Evolutionary conservation across 2,113 vertebrate species (phyloP).

Genomic region (Myxocyprinus asiaticus): DNA sequence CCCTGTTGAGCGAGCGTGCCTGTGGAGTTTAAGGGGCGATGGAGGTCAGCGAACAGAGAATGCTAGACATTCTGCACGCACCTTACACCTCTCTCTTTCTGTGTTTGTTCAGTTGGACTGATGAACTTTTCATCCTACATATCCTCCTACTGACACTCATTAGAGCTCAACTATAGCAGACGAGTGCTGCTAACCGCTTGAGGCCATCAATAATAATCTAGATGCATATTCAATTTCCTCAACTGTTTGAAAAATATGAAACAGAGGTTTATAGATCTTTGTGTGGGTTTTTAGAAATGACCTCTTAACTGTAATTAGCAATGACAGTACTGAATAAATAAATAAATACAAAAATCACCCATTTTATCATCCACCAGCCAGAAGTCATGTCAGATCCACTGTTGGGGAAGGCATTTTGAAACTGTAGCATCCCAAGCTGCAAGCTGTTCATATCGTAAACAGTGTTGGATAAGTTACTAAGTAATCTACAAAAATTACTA

Average conservation of each 20-base stretch:
- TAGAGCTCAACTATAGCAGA: not conserved
- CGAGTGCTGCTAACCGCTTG: not conserved
- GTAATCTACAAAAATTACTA: too few species aligned
- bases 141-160: conserved; percentile 27
- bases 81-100: conserved; percentile 8
- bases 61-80: conserved; percentile 20
- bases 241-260: not conserved
- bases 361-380: too few species aligned
- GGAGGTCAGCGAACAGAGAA: conserved; percentile 14
- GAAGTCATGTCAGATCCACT: too few species aligned
- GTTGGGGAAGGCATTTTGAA: too few species aligned
- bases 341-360: too few species aligned
- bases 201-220: not conserved
- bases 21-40: conserved; percentile 26
- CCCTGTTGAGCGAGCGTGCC: conserved; percentile 11
- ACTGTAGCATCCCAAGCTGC: too few species aligned
- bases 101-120: conserved; percentile 48
- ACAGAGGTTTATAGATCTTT: not conserved
- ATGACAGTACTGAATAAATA: too few species aligned
- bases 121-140: conserved; percentile 9
- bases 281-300: not conserved
- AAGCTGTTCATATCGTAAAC: too few species aligned
- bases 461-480: too few species aligned
- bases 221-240: not conserved
- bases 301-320: not conserved